phyloP scores from a whole-genome alignment of 2,113 vertebrate genomes.

The Eublepharis macularius region DNA sequence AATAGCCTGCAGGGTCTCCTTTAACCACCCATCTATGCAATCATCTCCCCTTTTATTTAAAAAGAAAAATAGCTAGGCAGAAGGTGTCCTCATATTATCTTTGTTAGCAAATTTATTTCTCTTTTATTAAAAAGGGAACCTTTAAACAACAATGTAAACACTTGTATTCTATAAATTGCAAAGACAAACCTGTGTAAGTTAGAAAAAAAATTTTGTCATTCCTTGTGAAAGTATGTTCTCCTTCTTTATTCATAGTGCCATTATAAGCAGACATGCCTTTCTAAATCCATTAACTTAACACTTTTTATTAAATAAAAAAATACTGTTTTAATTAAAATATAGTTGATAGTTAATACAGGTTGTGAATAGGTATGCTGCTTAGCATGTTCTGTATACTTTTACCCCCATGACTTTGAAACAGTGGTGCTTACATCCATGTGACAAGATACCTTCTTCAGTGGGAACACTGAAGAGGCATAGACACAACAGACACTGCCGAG shows the following conservation, averaged over 20 bases:
- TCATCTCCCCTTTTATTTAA: background rate
- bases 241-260: background rate
- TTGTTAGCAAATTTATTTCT: background rate
- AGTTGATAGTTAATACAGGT: background rate
- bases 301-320: background rate
- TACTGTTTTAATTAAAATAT: background rate
- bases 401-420: no score
- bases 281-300: no score
- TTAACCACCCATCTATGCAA: background rate
- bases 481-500: background rate
- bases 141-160: background rate
- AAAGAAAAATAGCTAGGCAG: background rate
- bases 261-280: no score
- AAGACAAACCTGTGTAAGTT: background rate
- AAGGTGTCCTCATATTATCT: background rate
- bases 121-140: background rate
- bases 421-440: no score
- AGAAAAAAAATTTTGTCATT: background rate
- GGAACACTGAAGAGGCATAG: background rate
- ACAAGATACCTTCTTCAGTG: background rate
- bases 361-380: background rate
- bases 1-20: no score
- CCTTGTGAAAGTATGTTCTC: background rate
- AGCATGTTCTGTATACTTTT: background rate
- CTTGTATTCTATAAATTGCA: background rate